A percentile compares a stretch with the other conserved stretches of the same genome.
Conservation (phyloP, 2,888 invertebrate genomes). For the Helicoverpa assulta region DNA sequence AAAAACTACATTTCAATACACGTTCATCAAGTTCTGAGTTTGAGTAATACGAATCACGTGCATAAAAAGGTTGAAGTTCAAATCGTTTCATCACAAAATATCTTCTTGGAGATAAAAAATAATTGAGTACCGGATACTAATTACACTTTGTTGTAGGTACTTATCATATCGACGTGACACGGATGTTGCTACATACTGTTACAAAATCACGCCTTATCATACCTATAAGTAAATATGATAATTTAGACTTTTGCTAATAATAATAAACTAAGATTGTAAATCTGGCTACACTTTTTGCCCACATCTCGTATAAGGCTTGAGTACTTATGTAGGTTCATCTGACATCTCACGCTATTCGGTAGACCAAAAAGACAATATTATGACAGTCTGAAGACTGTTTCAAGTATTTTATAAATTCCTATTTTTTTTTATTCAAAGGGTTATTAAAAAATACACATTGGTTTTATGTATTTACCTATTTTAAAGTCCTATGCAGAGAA, state of each 20-base stretch:
- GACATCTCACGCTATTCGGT: too few relatives aligned
- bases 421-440: too few relatives aligned
- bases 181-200: slow-evolving; percentile 14
- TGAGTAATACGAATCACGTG: slow-evolving; percentile 13
- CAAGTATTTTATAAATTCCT: too few relatives aligned
- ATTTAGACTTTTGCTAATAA: too few relatives aligned
- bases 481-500: not conserved
- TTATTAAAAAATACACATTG: too few relatives aligned
- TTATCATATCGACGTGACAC: slow-evolving; percentile 22
- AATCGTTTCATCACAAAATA: slow-evolving; percentile 3
- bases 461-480: too few relatives aligned
- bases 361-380: too few relatives aligned
- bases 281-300: too few relatives aligned
- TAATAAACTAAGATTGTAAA: too few relatives aligned
- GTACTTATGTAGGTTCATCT: too few relatives aligned
- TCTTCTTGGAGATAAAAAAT: not conserved
- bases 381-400: too few relatives aligned
- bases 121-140: slow-evolving; percentile 1
- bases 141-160: not conserved
- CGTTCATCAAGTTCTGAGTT: not conserved
- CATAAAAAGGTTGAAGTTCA: slow-evolving; percentile 5
- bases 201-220: not conserved
- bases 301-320: too few relatives aligned
- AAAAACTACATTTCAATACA: slow-evolving; percentile 2
- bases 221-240: not conserved